Conservation (phyloP, 2,888 invertebrate genomes). For the Vesta saturnalis region DNA sequence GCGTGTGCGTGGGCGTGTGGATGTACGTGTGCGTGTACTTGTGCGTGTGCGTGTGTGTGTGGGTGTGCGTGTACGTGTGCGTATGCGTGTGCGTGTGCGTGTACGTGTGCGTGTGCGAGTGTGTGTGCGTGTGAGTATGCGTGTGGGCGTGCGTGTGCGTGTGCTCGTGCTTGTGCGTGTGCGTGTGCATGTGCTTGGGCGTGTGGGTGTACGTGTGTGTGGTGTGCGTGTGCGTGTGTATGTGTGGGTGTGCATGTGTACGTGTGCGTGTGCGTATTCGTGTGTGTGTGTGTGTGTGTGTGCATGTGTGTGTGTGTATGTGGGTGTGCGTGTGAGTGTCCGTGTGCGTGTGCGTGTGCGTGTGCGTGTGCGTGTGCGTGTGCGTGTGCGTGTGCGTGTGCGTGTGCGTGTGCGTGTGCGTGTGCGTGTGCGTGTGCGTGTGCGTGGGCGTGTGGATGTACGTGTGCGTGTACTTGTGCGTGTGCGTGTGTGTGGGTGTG, state of each 20-base stretch:
- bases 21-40: neutral
- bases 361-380: slow-evolving; percentile 17
- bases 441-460: too few species aligned
- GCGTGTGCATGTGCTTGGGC: too few species aligned
- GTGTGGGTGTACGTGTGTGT: too few species aligned
- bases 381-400: slow-evolving; percentile 13
- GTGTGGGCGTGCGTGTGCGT: too few species aligned
- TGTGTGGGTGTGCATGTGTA: too few species aligned
- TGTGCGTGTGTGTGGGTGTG: too few species aligned
- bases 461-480: neutral
- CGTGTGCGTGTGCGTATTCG: too few species aligned
- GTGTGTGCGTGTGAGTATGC: too few species aligned
- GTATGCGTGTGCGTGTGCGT: neutral
- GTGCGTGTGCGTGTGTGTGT: neutral
- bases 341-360: slow-evolving; percentile 14
- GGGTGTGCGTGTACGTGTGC: too few species aligned
- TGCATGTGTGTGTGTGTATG: slow-evolving; percentile 18
- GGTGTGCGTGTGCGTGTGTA: too few species aligned
- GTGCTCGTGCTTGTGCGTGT: neutral
- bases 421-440: slow-evolving; percentile 13
- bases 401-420: slow-evolving; percentile 13
- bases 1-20: neutral
- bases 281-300: too few species aligned
- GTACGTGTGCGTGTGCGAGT: too few species aligned
- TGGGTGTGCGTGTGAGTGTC: slow-evolving; percentile 16